These are phyloP conservation scores for Nipponia nippon DNA, from an alignment of 2,113 vertebrate species.

Conservation along the genomic window DNA sequence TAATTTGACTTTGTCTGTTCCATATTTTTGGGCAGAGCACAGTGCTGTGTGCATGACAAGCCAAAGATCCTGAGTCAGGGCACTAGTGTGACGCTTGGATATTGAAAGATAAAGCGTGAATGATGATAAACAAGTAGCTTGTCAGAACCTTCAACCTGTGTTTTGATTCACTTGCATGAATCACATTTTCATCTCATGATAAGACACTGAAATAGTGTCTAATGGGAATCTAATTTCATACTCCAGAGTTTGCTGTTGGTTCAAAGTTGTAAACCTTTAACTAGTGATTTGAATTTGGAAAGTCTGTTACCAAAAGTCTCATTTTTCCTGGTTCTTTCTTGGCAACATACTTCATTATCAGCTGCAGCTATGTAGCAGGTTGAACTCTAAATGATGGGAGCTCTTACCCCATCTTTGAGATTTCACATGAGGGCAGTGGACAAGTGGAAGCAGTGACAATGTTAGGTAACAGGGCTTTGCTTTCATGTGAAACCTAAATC, in stretches of 20 bases:
- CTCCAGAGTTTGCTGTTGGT: background rate
- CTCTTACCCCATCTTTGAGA: background rate
- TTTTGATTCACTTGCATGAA: background rate
- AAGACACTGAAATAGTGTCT: background rate
- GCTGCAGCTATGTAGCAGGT: background rate
- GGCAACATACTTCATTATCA: background rate
- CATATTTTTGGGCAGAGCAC: rapidly evolving
- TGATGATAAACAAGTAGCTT: background rate
- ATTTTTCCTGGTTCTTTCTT: background rate
- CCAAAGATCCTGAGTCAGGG: background rate
- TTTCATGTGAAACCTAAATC: background rate
- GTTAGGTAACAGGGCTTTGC: background rate
- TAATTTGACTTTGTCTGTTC: background rate
- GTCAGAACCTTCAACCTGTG: background rate
- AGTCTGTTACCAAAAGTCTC: background rate
- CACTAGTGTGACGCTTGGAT: rapidly evolving
- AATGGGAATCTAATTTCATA: background rate
- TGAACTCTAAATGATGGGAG: background rate
- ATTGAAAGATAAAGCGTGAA: background rate
- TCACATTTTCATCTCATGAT: background rate
- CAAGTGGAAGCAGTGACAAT: background rate
- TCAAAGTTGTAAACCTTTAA: background rate
- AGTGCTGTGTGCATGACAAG: background rate
- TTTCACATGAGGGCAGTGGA: background rate
- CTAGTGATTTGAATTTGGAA: background rate